Conservation (phyloP, 2,797 vertebrate species). For the Tragopan temminckii region DNA sequence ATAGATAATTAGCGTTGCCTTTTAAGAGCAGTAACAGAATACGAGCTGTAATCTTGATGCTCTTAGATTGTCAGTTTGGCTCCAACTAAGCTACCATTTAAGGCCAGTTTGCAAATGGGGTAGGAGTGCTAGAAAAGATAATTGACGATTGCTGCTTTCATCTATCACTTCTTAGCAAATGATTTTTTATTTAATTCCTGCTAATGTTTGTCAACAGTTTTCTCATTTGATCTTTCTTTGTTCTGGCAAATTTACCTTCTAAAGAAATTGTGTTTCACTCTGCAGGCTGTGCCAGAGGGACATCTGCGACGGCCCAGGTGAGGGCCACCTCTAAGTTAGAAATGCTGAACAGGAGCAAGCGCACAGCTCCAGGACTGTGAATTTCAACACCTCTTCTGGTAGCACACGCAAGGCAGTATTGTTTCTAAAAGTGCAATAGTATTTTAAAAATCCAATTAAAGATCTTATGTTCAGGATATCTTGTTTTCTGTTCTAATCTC, state of each 20-base stretch:
- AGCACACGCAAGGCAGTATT: not conserved
- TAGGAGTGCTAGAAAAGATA: not conserved
- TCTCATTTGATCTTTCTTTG: not conserved
- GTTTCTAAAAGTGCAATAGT: slow-evolving; percentile 26
- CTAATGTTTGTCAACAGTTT: not conserved
- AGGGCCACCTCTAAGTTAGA: not conserved
- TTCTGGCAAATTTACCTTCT: not conserved
- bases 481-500: slow-evolving; percentile 39
- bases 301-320: not conserved
- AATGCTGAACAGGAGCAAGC: slow-evolving; percentile 18
- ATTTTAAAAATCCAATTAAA: slow-evolving; percentile 36
- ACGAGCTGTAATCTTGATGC: not conserved
- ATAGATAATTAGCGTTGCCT: slow-evolving; percentile 10
- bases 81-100: not conserved
- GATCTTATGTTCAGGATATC: not conserved
- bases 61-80: not conserved
- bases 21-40: not conserved
- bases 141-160: not conserved
- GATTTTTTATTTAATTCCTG: not conserved
- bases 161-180: not conserved
- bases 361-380: not conserved
- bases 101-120: not conserved
- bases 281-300: not conserved
- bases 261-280: not conserved
- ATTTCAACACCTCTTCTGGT: slow-evolving; percentile 17